Percentiles rank a stretch among this genome's conserved stretches.
These are phyloP conservation scores for Eulacestoma nigropectus DNA, from an alignment of 2,113 vertebrate genomes.

Conservation along the genomic window DNA sequence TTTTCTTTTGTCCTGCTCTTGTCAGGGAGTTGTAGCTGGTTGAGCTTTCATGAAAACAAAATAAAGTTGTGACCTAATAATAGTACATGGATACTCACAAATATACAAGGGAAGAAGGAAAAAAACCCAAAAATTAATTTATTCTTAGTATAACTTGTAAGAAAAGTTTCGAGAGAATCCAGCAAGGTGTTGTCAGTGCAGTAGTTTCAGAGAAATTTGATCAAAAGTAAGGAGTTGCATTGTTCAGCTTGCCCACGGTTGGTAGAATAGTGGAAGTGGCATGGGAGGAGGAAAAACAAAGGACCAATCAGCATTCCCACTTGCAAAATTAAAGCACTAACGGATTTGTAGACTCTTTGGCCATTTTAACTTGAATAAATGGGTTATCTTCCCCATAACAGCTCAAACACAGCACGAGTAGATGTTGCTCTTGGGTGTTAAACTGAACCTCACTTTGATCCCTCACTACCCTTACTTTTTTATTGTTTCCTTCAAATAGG, in stretches of 20 bases:
- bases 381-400: not conserved
- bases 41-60: not conserved
- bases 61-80: not conserved
- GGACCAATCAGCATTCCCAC: not conserved
- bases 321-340: not conserved
- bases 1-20: not conserved
- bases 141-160: not conserved
- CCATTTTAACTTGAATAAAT: not conserved
- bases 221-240: rapidly evolving
- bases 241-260: not conserved
- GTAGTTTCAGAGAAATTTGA: not conserved
- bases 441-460: not conserved
- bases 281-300: not conserved
- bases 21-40: not conserved
- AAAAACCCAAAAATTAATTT: not conserved
- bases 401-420: not conserved
- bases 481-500: not conserved
- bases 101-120: not conserved
- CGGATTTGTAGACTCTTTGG: not conserved
- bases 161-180: not conserved
- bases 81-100: not conserved
- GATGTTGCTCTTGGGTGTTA: rapidly evolving
- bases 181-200: not conserved
- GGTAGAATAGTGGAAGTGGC: not conserved
- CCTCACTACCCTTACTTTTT: rapidly evolving